Conservation (phyloP, 1,140 invertebrate genomes). For the Hycleus cichorii region DNA sequence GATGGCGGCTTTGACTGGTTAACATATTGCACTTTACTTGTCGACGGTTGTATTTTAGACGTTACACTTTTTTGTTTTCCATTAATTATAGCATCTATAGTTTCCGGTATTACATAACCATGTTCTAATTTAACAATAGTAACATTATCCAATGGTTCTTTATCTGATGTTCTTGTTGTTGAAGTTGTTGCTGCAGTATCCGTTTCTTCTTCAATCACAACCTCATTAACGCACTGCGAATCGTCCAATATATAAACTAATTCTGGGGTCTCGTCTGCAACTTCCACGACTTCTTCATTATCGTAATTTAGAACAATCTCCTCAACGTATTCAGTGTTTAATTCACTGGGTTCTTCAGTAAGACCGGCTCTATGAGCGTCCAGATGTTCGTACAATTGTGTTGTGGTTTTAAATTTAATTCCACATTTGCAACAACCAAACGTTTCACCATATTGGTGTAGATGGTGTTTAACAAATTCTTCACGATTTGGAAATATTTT, state of each 20-base stretch:
- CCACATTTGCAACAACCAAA: conserved; percentile 34
- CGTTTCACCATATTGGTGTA: conserved; percentile 24
- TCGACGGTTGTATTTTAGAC: conserved; percentile 5
- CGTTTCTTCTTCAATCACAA: conserved; percentile 32
- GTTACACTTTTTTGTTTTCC: conserved; percentile 4
- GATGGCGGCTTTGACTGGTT: conserved; percentile 2
- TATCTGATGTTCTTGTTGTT: conserved; percentile 1
- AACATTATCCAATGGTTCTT: conserved; percentile 13
- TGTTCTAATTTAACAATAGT: conserved; percentile 34
- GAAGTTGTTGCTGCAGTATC: neutral
- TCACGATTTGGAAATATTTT: conserved; percentile 25
- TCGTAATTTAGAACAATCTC: conserved; percentile 27
- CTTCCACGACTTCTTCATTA: conserved; percentile 18
- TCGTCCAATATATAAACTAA: conserved; percentile 35
- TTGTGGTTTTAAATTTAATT: conserved; percentile 25
- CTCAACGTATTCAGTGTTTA: conserved; percentile 18
- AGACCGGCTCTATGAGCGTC: conserved; percentile 27
- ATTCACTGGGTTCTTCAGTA: conserved; percentile 9
- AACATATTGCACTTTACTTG: conserved; percentile 11
- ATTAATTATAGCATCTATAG: conserved; percentile 5
- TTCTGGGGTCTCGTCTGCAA: conserved; percentile 20
- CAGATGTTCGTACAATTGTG: conserved; percentile 32
- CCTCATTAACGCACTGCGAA: conserved; percentile 34
- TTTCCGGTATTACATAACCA: conserved; percentile 33
- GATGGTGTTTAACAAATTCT: conserved; percentile 31